phyloP scores from a whole-genome alignment of 2,797 vertebrate genomes.

The Peromyscus melanophrys region DNA sequence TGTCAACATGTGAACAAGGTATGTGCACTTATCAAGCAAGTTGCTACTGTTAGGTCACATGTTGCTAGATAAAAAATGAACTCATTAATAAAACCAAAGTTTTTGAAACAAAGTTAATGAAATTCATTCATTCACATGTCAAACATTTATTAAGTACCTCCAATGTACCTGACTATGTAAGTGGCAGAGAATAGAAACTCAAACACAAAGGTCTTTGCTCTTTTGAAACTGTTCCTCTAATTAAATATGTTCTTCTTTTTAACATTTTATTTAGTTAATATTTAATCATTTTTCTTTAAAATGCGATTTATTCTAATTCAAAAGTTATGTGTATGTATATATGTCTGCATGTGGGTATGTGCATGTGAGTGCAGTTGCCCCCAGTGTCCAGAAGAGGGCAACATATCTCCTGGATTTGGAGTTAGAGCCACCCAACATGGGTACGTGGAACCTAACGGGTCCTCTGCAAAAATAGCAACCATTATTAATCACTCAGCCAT shows the following conservation, averaged over 20 bases:
- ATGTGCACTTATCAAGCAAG: neutral
- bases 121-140: constrained; percentile 15
- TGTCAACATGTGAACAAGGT: constrained; percentile 17
- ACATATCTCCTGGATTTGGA: neutral
- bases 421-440: neutral
- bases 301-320: neutral
- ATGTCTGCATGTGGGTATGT: neutral
- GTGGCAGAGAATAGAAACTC: neutral
- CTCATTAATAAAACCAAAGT: constrained; percentile 35
- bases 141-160: neutral
- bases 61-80: neutral
- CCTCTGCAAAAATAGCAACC: neutral
- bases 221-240: neutral
- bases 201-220: neutral
- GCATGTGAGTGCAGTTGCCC: neutral
- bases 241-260: neutral
- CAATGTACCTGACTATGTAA: neutral
- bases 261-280: constrained; percentile 36
- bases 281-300: constrained; percentile 22
- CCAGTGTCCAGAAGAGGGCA: neutral
- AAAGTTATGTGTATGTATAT: neutral
- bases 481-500: neutral
- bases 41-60: neutral
- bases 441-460: neutral
- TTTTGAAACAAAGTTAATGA: constrained; percentile 3